Percentiles rank a stretch among this genome's conserved stretches.
Conservation (phyloP, 2,888 invertebrate genomes). For the Heliconius hortense region DNA sequence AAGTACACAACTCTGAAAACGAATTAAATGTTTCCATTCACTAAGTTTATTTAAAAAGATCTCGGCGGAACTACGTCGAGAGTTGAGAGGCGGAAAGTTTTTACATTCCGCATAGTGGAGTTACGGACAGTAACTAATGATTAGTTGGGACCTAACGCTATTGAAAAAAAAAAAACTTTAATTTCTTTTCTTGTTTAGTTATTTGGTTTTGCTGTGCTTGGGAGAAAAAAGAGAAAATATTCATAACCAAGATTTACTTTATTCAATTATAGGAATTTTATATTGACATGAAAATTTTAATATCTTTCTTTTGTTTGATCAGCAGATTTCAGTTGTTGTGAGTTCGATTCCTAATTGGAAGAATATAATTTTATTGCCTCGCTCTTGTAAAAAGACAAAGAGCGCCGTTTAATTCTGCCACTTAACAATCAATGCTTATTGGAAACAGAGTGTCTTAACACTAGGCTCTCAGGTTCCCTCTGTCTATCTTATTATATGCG, state of each 20-base stretch:
- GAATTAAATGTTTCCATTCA: conserved; percentile 20
- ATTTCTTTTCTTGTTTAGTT: not conserved
- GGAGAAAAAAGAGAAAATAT: not conserved
- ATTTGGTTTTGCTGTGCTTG: not conserved
- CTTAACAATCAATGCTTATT: not conserved
- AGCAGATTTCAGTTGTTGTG: not conserved
- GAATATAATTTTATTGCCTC: not conserved
- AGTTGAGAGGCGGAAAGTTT: conserved; percentile 13
- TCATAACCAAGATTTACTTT: not conserved
- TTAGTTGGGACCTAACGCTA: not conserved
- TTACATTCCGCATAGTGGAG: conserved; percentile 7
- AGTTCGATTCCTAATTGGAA: not conserved
- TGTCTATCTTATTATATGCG: not conserved
- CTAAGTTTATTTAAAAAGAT: conserved; percentile 25
- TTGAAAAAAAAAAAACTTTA: not conserved
- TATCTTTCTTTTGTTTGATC: too few relatives aligned
- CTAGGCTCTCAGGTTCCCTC: too few relatives aligned
- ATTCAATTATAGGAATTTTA: not conserved
- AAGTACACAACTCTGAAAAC: conserved; percentile 10
- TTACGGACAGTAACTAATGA: conserved; percentile 18
- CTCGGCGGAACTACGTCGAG: not conserved
- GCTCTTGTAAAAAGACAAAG: not conserved
- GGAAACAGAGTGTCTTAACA: not conserved
- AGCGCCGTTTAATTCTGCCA: not conserved
- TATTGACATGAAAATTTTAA: too few relatives aligned